phyloP scores from a whole-genome alignment of 37 sponge, comb jelly and placozoan species.

The Mnemiopsis leidyi region DNA sequence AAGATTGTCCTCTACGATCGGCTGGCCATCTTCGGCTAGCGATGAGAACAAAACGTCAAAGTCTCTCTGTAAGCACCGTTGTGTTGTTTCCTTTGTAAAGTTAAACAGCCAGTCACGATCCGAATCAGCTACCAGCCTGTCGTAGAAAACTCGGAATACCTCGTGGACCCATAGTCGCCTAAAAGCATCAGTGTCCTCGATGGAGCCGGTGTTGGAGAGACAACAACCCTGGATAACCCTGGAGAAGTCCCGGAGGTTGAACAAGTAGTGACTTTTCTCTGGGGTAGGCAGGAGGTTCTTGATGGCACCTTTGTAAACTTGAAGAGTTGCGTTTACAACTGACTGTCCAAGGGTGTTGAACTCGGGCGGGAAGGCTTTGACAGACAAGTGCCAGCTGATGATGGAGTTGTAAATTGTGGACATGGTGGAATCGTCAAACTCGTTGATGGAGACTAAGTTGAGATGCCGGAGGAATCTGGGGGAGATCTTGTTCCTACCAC shows the following conservation, averaged over 20 bases:
- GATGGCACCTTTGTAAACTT: slow-evolving; percentile 90
- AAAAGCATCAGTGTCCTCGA: slow-evolving; percentile 68
- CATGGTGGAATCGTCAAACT: slow-evolving; percentile 88
- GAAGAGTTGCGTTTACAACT: slow-evolving; percentile 82
- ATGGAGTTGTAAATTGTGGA: slow-evolving; percentile 84
- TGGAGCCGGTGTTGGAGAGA: slow-evolving; percentile 66
- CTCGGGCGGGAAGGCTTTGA: slow-evolving; percentile 80
- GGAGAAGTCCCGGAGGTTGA: slow-evolving; percentile 93
- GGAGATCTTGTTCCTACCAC: slow-evolving; percentile 93
- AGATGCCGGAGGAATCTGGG: slow-evolving; percentile 95
- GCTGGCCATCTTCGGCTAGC: slow-evolving; percentile 86
- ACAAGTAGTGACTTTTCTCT: slow-evolving; percentile 93
- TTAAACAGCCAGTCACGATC: slow-evolving; percentile 89
- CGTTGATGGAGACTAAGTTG: slow-evolving; percentile 92
- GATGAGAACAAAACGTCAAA: slow-evolving; percentile 81
- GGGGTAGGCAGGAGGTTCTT: slow-evolving; percentile 92
- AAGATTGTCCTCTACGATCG: slow-evolving; percentile 80
- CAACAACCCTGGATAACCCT: slow-evolving; percentile 94
- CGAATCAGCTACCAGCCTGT: slow-evolving; percentile 88
- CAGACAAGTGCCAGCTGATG: slow-evolving; percentile 84
- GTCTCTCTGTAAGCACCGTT: slow-evolving; percentile 71
- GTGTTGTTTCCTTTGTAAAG: slow-evolving; percentile 71
- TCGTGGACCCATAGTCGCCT: slow-evolving; percentile 68
- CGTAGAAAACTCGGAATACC: slow-evolving; percentile 92
- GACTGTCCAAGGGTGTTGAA: slow-evolving; percentile 69